Conservation (phyloP, 2,888 invertebrate species). For the Cataglyphis altisquamis region DNA sequence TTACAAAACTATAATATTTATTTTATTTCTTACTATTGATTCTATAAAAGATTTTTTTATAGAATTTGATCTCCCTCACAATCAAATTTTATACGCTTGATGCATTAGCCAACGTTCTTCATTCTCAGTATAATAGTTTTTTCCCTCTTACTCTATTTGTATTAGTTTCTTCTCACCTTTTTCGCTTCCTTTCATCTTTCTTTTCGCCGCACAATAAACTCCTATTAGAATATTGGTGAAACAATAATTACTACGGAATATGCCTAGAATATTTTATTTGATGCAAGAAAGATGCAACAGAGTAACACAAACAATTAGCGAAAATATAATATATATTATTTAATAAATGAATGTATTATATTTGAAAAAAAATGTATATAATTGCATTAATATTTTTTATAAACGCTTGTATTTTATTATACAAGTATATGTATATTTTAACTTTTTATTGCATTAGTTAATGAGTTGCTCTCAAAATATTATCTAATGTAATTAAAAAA, state of each 20-base stretch:
- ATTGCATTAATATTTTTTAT: neutral
- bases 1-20: neutral
- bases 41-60: neutral
- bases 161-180: neutral
- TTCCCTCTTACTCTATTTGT: neutral
- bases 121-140: neutral
- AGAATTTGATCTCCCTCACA: neutral
- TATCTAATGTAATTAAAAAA: neutral
- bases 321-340: neutral
- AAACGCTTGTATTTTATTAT: slow-evolving; percentile 5
- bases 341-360: neutral
- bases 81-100: neutral
- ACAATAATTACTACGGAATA: neutral
- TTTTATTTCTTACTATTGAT: neutral
- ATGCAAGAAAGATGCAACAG: neutral
- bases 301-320: neutral
- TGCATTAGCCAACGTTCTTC: neutral
- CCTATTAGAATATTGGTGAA: neutral
- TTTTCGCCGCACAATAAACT: neutral
- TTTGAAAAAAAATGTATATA: neutral
- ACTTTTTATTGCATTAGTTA: slow-evolving; percentile 19
- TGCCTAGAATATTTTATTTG: neutral
- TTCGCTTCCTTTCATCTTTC: neutral
- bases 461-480: slow-evolving; percentile 34
- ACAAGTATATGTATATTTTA: slow-evolving; percentile 56